These are phyloP conservation scores for cattle (Bos taurus) DNA, from an alignment of 2,113 vertebrate genomes.

Conservation along the genomic window ARS-UCD2.0 NC_037336.1:86452001-86452500, in stretches of 20 bases:
- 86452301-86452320: background rate
- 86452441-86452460: too few species aligned
- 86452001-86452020: background rate
- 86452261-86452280: background rate
- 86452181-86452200: background rate
- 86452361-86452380: background rate
- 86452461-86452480: too few species aligned
- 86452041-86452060: background rate
- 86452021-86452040: background rate
- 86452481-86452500: too few species aligned
- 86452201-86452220: background rate
- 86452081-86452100: rapidly evolving
- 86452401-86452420: background rate
- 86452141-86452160: background rate
- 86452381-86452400: background rate
- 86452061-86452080: background rate
- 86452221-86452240: background rate
- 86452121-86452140: background rate
- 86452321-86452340: background rate
- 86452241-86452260: background rate
- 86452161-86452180: rapidly evolving
- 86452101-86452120: background rate
- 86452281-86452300: background rate
- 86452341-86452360: background rate
- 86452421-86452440: background rate